Evolutionary conservation across 2,888 invertebrate genomes (phyloP).

Genomic region (Drosophila testacea): DNA sequence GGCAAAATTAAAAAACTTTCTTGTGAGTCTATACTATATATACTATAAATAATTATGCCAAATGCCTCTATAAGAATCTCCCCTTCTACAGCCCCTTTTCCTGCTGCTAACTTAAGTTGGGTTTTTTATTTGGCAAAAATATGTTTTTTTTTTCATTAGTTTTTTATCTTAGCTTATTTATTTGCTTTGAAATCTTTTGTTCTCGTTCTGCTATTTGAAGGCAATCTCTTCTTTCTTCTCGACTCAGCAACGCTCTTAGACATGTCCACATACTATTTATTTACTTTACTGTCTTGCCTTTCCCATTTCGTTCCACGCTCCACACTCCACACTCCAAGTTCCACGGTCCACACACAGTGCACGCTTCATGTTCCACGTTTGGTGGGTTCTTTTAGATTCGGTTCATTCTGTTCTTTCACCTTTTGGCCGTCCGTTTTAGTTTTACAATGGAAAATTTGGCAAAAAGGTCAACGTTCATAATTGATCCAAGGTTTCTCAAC

Average conservation of each 20-base stretch:
- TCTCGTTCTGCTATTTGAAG: constrained; percentile 34
- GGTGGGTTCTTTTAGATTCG: constrained; percentile 14
- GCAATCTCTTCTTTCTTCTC: constrained; percentile 42
- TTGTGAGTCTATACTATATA: neutral
- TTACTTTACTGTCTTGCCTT: constrained; percentile 31
- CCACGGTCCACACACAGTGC: constrained; percentile 8
- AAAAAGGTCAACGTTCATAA: constrained; percentile 76
- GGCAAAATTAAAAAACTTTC: neutral
- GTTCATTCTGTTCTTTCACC: constrained; percentile 66
- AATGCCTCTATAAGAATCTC: neutral
- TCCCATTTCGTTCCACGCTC: neutral
- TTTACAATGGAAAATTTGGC: constrained; percentile 64
- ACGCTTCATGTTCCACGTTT: constrained; percentile 5
- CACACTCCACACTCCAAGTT: neutral
- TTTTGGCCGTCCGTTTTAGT: constrained; percentile 47
- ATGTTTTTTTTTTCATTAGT: constrained; percentile 30
- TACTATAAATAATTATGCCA: neutral
- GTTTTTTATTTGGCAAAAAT: constrained; percentile 44
- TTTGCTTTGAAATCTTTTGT: constrained; percentile 55
- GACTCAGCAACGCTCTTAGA: constrained; percentile 28
- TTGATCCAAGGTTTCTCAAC: constrained; percentile 47
- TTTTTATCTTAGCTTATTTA: constrained; percentile 39
- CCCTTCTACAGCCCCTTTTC: constrained; percentile 5
- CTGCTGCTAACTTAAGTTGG: constrained; percentile 14
- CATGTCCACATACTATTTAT: constrained; percentile 35